Evolutionary conservation across 2,113 vertebrate genomes (phyloP).

Genomic region (Pedetes capensis): DNA sequence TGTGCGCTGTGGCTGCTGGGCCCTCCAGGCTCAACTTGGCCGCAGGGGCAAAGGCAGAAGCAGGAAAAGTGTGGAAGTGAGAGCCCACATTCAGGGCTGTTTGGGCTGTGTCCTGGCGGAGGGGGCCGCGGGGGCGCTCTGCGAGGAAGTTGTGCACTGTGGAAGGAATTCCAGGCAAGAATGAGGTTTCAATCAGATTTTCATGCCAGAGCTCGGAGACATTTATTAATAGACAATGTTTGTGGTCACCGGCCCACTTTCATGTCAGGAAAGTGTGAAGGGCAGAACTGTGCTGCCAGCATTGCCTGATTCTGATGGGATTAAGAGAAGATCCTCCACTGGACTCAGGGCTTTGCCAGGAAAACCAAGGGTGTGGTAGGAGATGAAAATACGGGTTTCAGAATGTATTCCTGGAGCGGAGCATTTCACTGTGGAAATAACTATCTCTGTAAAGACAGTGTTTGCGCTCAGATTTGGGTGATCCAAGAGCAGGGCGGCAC

Average conservation of each 20-base stretch:
- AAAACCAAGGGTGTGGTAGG: slow-evolving; percentile 73
- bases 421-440: background rate
- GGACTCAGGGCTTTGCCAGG: slow-evolving; percentile 60
- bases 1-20: background rate
- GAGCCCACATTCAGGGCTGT: background rate
- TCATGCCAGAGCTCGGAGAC: background rate
- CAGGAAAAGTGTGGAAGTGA: background rate
- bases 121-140: background rate
- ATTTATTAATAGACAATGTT: background rate
- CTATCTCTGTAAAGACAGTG: background rate
- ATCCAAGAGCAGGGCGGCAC: background rate
- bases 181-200: background rate
- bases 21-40: background rate
- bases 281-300: background rate
- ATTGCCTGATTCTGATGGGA: background rate
- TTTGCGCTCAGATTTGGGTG: background rate
- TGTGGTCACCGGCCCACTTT: background rate
- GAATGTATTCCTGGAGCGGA: slow-evolving; percentile 35
- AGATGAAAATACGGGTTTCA: slow-evolving; percentile 51
- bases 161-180: slow-evolving; percentile 14
- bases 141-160: background rate
- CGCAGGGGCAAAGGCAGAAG: background rate
- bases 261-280: background rate
- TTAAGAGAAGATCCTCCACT: background rate
- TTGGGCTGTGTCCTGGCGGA: no score